Evolutionary conservation across 2,113 vertebrate species (phyloP).

Genomic region (Recurvirostra avosetta): DNA sequence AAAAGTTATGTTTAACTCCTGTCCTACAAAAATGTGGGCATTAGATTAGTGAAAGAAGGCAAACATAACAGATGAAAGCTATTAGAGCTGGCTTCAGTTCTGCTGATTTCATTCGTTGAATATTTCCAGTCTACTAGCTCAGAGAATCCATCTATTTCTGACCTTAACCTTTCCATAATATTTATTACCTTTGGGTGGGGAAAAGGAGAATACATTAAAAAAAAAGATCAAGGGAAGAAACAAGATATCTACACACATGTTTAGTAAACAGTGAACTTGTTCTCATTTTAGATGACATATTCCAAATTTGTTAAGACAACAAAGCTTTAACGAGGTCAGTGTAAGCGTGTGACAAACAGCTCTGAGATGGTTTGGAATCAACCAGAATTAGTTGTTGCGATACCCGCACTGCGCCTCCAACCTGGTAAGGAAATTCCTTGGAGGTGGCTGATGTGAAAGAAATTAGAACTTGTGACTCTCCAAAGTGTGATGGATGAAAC

Average conservation of each 20-base stretch:
- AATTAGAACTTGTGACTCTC: background rate
- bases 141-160: constrained; percentile 35
- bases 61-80: constrained; percentile 29
- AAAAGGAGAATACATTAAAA: background rate
- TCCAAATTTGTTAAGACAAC: constrained; percentile 21
- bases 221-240: background rate
- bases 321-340: constrained; percentile 14
- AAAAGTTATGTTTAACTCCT: constrained; percentile 53
- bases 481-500: background rate
- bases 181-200: constrained; percentile 17
- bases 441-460: background rate
- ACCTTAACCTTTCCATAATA: constrained; percentile 30
- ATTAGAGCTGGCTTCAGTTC: background rate
- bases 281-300: background rate
- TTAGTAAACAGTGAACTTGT: background rate
- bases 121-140: constrained; percentile 37
- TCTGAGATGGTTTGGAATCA: background rate
- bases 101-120: background rate
- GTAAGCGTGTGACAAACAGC: background rate
- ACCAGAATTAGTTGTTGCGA: background rate
- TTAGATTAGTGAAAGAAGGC: constrained; percentile 19
- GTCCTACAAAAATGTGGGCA: constrained; percentile 35
- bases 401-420: background rate
- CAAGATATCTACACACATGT: background rate
- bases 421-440: background rate